Base-by-base conservation (phyloP, 2,797 vertebrate species). In the Acanthiza pusilla region DNA sequence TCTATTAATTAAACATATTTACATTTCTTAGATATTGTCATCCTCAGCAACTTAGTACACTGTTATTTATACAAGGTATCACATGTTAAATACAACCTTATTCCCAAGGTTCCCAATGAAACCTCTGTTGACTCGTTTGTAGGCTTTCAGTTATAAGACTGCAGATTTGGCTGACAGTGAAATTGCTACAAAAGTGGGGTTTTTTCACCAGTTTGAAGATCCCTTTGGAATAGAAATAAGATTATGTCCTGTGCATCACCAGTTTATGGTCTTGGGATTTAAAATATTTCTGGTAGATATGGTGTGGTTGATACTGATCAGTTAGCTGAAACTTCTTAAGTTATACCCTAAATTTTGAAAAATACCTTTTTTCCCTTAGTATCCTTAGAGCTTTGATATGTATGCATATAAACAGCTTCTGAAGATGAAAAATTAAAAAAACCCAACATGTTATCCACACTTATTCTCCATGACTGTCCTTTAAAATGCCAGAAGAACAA, bases 391-490 rank as follows among this genome's bases (percentile, higher is more conserved):
- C n/a, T 74, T 48, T 77, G 3, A 26, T 75, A 15, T 38, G 30
- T 72, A 76, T 62, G 9, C 7, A 10, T 50, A 43, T 3, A 57
- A 58, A 23, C 5, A 40, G 1, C 5, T 78, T 26, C 36, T 43
- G 23, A 60, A 76, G 30, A 27, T 25, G 9, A 60, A 87, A 62
- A 84, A 45, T 20, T 48, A 10, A 29, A 68, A 62, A 84, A 71
- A 61, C n/a, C n/a, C n/a, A n/a, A 18, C 0, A 3, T 3, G 2
- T 4, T 1, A n/a, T 61, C 15, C 7, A 4, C 10, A 67, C 29
- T 29, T 57, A 8, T 11, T 57, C 8, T 65, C 13, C 4, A 4
- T 40, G 25, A 20, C 11, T 45, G 19, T 9, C 21, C 12, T 55
- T 92, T 82, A 70, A 72, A 83, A 72, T 51, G 27, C 7, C 36